phyloP scores from a whole-genome alignment of 2,888 invertebrate species.

The Bombylius major region DNA sequence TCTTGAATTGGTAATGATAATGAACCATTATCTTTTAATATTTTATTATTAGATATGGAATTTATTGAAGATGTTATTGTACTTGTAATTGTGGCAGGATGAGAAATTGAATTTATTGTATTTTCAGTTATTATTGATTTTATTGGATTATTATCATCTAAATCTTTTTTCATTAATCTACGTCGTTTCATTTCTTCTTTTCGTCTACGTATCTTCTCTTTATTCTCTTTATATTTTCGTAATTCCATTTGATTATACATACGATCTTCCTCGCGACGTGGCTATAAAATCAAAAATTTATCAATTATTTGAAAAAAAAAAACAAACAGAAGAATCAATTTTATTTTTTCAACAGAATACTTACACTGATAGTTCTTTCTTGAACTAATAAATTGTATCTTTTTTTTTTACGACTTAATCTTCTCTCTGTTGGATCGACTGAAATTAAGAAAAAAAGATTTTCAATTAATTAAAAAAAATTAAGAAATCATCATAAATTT shows the following conservation, averaged over 20 bases:
- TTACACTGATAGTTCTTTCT: conserved; percentile 48
- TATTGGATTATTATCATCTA: background rate
- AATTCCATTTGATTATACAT: conserved; percentile 54
- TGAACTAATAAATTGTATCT: conserved; percentile 40
- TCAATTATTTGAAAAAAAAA: too few species aligned
- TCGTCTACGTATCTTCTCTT: conserved; percentile 56
- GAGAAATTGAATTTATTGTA: background rate
- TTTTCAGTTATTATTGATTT: background rate
- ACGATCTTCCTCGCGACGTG: conserved; percentile 67
- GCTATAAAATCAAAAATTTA: conserved; percentile 39
- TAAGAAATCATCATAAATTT: background rate
- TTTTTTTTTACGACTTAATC: conserved; percentile 41
- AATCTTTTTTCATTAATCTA: background rate
- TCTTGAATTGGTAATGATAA: conserved; percentile 24
- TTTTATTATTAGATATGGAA: conserved; percentile 55
- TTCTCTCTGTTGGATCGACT: conserved; percentile 11
- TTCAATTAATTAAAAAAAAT: too few species aligned
- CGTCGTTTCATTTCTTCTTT: conserved; percentile 25
- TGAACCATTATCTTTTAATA: background rate
- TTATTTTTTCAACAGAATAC: conserved; percentile 5
- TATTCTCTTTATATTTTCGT: conserved; percentile 64
- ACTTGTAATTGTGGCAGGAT: background rate
- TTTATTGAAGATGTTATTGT: conserved; percentile 47
- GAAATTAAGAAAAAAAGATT: conserved; percentile 1
- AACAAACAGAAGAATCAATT: too few species aligned